Conservation (phyloP, 2,888 invertebrate genomes). For the Drosophila differens region DNA sequence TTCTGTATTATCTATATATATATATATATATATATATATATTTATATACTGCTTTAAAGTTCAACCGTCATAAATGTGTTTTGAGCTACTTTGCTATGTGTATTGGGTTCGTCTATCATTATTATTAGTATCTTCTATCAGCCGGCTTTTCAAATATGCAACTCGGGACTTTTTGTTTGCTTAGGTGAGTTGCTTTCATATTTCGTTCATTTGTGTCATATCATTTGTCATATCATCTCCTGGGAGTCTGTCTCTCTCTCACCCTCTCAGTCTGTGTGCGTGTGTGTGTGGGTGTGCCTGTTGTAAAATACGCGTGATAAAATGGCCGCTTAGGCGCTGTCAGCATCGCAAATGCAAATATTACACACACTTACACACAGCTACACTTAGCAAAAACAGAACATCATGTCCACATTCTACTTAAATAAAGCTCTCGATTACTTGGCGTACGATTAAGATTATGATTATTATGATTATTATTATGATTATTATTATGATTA, state of each 20-base stretch:
- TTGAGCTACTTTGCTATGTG: neutral
- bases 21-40: neutral
- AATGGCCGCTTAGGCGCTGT: constrained; percentile 78
- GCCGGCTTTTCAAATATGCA: constrained; percentile 7
- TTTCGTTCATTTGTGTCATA: constrained; percentile 53
- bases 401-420: neutral
- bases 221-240: constrained; percentile 68
- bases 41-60: neutral
- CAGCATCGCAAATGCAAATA: constrained; percentile 63
- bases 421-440: neutral
- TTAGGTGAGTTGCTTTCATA: constrained; percentile 36
- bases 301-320: constrained; percentile 76
- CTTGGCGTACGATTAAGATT: neutral
- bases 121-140: neutral
- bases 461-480: neutral
- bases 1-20: neutral
- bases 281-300: constrained; percentile 20
- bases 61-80: neutral
- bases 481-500: too few species aligned
- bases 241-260: constrained; percentile 5
- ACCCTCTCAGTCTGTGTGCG: neutral
- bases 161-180: constrained; percentile 28
- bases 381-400: neutral
- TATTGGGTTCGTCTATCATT: neutral
- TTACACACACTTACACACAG: constrained; percentile 15